Evolutionary conservation across 1,140 invertebrate genomes (phyloP).

Genomic region (Drosophila erecta): DNA sequence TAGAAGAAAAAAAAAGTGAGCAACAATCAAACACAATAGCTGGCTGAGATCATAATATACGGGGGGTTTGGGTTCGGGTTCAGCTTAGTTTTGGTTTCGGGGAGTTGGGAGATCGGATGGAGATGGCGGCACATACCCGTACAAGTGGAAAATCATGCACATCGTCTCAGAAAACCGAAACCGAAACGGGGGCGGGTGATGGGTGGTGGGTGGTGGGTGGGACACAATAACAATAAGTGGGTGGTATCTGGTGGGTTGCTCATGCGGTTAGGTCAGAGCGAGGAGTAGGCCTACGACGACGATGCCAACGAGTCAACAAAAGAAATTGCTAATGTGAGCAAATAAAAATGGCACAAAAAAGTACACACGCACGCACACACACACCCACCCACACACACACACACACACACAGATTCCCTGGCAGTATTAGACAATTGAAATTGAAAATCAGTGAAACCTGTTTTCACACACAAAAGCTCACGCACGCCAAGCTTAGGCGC

Average conservation of each 20-base stretch:
- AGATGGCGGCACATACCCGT: background rate
- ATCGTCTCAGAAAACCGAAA: constrained; percentile 31
- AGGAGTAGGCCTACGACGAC: constrained; percentile 16
- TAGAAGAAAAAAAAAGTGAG: constrained; percentile 29
- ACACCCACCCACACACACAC: constrained; percentile 8
- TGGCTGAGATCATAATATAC: constrained; percentile 58
- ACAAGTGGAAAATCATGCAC: constrained; percentile 67
- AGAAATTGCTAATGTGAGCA: constrained; percentile 78
- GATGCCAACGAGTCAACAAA: constrained; percentile 61
- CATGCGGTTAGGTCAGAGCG: constrained; percentile 38
- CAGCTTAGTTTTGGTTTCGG: background rate
- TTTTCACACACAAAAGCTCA: constrained; percentile 71
- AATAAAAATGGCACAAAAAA: constrained; percentile 77
- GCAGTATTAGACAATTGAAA: constrained; percentile 70
- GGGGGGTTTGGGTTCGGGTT: background rate
- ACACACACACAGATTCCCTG: background rate
- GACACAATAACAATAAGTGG: background rate
- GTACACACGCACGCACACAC: background rate
- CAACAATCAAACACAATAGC: constrained; percentile 62
- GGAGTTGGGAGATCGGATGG: background rate
- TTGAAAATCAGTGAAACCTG: constrained; percentile 80
- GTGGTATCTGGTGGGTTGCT: background rate
- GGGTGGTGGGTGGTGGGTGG: constrained; percentile 4
- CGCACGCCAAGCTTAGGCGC: constrained; percentile 39
- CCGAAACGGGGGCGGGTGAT: too few species aligned